Evolutionary conservation across 2,113 vertebrate genomes (phyloP), one percentile per base, ranked within the genome.

Genomic region (Hyperoodon ampullatus): DNA sequence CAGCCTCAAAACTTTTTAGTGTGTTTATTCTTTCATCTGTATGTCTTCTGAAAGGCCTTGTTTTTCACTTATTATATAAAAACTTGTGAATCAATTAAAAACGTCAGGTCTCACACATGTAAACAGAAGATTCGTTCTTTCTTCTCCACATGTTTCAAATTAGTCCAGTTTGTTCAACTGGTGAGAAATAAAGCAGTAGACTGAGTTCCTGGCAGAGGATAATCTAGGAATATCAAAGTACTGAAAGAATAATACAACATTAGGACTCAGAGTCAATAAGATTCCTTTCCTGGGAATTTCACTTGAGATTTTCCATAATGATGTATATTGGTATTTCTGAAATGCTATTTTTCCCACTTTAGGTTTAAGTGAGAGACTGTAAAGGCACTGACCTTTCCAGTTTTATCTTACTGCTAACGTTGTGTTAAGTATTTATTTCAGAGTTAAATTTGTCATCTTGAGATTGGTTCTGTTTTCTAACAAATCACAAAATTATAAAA

Each of bases 111-210:
- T 98, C 98, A 97, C 96, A 98, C 97, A 98, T 98, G 97, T 97
- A 98, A 98, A 98, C 84, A 93, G 91, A 98, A 97, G 97, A 89
- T 87, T 88, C 95, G 91, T 60, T 50, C 94, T 98, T 98, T 98
- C 95, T 98, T 98, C 83, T 94, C 96, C 98, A 98, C 71, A 9
- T 99, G 98, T 98, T 99, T 98, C 97, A 97, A 97, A 98, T 98
- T 98, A 98, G 71, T 97, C 87, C 97, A 97, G 82, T 97, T 98
- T 97, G 96, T 97, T 98, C 98, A 98, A 98, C 98, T 96, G 97
- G 98, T 91, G 96, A 96, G 96, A 98, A 98, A 98, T 94, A 98
- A 98, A 98, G 92, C 83, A 92, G 88, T 96, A 96, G 90, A 93
- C 90, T 96, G 88, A 97, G 89, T 94, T 98, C 95, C 93, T 96